Evolutionary conservation across 2,797 vertebrate species (phyloP).

Genomic region (Eulemur albifrons): DNA sequence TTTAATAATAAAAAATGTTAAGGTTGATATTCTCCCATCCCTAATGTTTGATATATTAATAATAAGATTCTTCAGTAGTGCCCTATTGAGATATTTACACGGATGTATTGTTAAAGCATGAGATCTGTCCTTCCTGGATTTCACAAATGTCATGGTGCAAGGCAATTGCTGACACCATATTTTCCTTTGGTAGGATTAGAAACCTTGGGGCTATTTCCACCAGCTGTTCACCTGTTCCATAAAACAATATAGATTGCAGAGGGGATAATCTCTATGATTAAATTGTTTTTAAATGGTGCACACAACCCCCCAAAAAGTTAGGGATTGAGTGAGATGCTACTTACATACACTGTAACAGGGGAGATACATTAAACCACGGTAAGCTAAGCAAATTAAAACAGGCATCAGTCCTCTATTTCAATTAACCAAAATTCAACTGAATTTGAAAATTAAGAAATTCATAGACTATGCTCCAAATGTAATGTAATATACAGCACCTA

Average conservation of each 20-base stretch:
- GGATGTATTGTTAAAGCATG: neutral
- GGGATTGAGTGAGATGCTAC: neutral
- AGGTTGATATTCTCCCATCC: neutral
- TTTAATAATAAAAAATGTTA: neutral
- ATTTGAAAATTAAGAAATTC: neutral
- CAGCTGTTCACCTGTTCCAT: conserved; percentile 48
- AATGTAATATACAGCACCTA: neutral
- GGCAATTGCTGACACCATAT: neutral
- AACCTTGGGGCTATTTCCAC: conserved; percentile 48
- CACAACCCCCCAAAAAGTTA: neutral
- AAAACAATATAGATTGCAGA: conserved; percentile 43
- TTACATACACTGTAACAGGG: neutral
- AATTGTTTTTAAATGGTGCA: conserved; percentile 17
- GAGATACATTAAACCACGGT: neutral
- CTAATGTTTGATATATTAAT: neutral
- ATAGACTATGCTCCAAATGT: neutral
- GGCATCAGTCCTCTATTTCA: neutral
- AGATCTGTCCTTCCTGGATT: neutral
- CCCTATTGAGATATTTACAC: neutral
- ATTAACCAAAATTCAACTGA: neutral
- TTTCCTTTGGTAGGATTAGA: conserved; percentile 50
- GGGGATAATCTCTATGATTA: neutral
- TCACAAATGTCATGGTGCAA: conserved; percentile 11
- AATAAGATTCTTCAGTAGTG: neutral
- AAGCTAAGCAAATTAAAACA: neutral